These are phyloP conservation scores for Grantiella picta DNA, from an alignment of 2,113 vertebrate species.

Conservation along the genomic window DNA sequence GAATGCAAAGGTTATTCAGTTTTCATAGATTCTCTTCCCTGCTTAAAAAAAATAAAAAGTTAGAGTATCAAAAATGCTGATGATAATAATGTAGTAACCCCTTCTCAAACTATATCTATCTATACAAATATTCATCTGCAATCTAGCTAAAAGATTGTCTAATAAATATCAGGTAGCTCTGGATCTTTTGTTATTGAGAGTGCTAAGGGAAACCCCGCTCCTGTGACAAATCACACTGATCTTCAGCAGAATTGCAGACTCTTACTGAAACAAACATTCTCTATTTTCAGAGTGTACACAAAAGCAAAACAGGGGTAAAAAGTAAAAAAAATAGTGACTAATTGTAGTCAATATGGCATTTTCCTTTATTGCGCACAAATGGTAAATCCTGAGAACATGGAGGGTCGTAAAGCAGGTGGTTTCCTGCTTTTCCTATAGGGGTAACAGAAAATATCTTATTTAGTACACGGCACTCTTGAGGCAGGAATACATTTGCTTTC, in stretches of 20 bases:
- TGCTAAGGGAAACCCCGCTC: not conserved
- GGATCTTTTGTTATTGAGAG: not conserved
- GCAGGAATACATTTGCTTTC: not conserved
- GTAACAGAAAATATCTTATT: not conserved
- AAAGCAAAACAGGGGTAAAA: not conserved
- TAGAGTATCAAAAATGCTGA: not conserved
- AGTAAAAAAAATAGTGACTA: not conserved
- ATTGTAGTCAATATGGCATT: not conserved
- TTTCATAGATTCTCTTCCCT: not conserved
- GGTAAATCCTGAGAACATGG: not conserved
- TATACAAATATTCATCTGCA: not conserved
- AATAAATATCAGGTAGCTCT: not conserved
- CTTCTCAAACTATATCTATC: not conserved
- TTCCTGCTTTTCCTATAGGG: not conserved
- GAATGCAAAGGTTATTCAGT: not conserved
- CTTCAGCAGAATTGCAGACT: not conserved
- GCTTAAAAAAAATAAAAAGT: too few species aligned
- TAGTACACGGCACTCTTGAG: not conserved
- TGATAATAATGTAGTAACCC: not conserved
- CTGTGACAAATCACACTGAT: not conserved
- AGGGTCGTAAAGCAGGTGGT: slow-evolving; percentile 10
- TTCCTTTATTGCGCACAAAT: slow-evolving; percentile 21
- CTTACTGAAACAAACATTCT: not conserved
- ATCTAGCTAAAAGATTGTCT: not conserved
- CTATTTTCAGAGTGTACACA: not conserved